Base-by-base conservation (phyloP, 2,797 vertebrate species). In the Acrossocheilus fasciatus region DNA sequence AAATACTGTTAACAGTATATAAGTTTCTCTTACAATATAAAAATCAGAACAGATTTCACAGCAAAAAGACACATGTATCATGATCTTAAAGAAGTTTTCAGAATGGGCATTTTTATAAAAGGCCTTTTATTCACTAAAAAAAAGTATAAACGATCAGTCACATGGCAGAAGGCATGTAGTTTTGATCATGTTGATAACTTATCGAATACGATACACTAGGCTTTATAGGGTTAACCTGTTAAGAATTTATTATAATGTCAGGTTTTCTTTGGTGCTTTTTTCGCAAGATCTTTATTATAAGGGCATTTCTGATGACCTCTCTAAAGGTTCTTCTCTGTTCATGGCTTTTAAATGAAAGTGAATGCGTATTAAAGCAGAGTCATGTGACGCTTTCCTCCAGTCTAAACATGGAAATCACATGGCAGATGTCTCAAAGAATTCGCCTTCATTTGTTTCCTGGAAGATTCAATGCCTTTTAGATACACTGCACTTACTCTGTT, bases 321-420 rank as follows among this genome's bases (percentile, higher is more conserved):
- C 18, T 57, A 12, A 57, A 4, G 4, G 17, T 45, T 17, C 75
- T 59, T n/a, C 5, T n/a, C 12, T 62, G 47, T 47, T 23, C 9
- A 68, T 18, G 66, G 30, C 7, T 50, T 41, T 18, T 6, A 20
- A 17, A 43, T 78, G 11, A 69, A 77, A 54, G 64, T 4, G 30
- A n/a, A 34, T 34, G 26, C 9, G 0, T 7, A 39, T 41, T 3
- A 18, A 26, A 76, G 23, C 4, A 12, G 20, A 15, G 12, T 82
- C 82, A 74, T 86, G 87, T 77, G 66, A 62, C 12, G 11, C 39
- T 50, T 86, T 80, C 84, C 81, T 72, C 45, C 2, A 4, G n/a
- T 80, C 41, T 34, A 50, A 34, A 81, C 62, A 77, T 73, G 73
- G 76, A 88, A 87, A 87, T 87, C 87, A 90, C 82, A 85, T 87